These are phyloP conservation scores for Nerophis ophidion DNA, from an alignment of 2,113 vertebrate species.

Conservation along the genomic window DNA sequence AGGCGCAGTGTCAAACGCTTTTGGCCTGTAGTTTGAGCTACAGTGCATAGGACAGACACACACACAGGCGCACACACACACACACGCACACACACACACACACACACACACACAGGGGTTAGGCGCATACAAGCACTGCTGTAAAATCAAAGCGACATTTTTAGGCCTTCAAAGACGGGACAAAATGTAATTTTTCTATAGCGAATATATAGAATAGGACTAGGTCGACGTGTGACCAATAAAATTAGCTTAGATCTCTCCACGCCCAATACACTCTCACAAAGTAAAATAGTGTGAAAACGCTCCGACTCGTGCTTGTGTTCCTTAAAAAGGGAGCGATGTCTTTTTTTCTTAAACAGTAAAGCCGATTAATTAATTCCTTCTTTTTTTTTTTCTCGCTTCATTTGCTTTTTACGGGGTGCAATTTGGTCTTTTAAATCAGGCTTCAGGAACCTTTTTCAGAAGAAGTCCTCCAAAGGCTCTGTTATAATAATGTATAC, in stretches of 20 bases:
- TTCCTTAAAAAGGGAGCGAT: constrained; percentile 1
- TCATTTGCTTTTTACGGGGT: constrained; percentile 5
- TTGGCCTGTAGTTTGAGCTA: constrained; percentile 38
- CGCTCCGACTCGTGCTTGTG: constrained; percentile 9
- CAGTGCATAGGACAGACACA: constrained; percentile 25
- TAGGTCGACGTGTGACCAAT: constrained; percentile 39
- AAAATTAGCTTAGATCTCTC: constrained; percentile 38
- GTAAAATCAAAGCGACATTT: constrained; percentile 53
- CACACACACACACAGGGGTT: constrained; percentile 4
- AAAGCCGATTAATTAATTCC: background rate
- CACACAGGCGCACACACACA: constrained; percentile 7
- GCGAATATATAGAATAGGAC: constrained; percentile 40
- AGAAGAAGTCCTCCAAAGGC: background rate
- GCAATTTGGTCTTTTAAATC: constrained; percentile 1
- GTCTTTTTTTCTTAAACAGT: background rate
- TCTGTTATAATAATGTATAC: background rate
- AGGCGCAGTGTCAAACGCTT: constrained; percentile 30
- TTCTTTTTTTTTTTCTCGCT: constrained; percentile 3
- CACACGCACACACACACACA: background rate
- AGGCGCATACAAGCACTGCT: constrained; percentile 22
- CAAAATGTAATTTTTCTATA: constrained; percentile 29
- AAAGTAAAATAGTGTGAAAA: constrained; percentile 15
- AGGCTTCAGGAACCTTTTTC: background rate
- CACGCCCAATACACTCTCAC: constrained; percentile 23
- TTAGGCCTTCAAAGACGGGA: constrained; percentile 34